Evolutionary conservation across 1,140 invertebrate genomes (phyloP).

Genomic region (Drosophila jambulina): DNA sequence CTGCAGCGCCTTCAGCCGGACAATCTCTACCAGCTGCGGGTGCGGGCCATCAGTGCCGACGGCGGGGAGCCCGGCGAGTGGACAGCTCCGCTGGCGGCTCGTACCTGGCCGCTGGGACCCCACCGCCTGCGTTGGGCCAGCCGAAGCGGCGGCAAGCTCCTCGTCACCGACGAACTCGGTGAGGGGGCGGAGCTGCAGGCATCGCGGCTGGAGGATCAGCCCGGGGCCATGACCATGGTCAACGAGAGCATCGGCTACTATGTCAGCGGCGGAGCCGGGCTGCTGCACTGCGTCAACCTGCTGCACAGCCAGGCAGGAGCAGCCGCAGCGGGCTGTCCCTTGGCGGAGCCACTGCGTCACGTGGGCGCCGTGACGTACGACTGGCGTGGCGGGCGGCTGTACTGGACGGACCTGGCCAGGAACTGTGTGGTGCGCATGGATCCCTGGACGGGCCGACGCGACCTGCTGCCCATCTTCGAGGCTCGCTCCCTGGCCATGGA

Average conservation of each 20-base stretch:
- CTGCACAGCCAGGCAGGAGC: constrained; percentile 45
- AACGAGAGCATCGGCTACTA: constrained; percentile 70
- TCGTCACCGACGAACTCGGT: constrained; percentile 90
- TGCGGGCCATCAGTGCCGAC: constrained; percentile 85
- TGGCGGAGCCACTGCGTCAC: constrained; percentile 23
- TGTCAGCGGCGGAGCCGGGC: constrained; percentile 16
- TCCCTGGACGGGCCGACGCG: constrained; percentile 51
- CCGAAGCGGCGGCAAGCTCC: constrained; percentile 87
- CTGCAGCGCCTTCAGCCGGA: constrained; percentile 90
- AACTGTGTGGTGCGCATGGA: constrained; percentile 67
- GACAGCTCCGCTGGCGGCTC: constrained; percentile 90
- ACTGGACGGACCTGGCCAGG: constrained; percentile 89
- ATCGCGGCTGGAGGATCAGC: neutral
- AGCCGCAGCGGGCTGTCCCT: constrained; percentile 28
- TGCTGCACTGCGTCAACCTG: constrained; percentile 64
- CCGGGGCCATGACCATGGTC: constrained; percentile 49
- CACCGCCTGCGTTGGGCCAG: constrained; percentile 88
- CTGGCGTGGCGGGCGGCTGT: constrained; percentile 94
- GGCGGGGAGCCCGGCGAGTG: constrained; percentile 93
- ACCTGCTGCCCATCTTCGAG: constrained; percentile 68
- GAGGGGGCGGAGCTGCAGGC: constrained; percentile 85
- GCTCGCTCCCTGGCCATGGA: constrained; percentile 92
- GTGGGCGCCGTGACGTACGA: constrained; percentile 93
- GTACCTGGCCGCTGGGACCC: constrained; percentile 87
- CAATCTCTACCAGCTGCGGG: constrained; percentile 91